These are phyloP conservation scores for Galaxias olidus DNA, from an alignment of 2,797 vertebrate genomes.

Conservation along the genomic window DNA sequence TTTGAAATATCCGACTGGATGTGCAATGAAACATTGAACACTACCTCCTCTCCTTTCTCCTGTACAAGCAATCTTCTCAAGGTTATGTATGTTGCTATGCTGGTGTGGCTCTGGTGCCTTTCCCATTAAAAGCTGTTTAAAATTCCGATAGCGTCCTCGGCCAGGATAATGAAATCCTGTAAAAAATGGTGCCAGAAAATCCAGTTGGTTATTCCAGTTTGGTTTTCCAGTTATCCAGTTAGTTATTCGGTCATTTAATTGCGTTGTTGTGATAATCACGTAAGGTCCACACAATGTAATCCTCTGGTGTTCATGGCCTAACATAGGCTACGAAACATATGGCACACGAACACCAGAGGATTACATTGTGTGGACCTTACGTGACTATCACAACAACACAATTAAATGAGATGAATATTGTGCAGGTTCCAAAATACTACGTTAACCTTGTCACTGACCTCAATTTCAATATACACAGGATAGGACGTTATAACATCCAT, in stretches of 20 bases:
- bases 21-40: too few species aligned
- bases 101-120: not conserved
- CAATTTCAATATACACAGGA: constrained; percentile 14
- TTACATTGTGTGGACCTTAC: not conserved
- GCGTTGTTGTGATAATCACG: too few species aligned
- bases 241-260: too few species aligned
- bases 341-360: not conserved
- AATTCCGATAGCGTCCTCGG: constrained; percentile 32
- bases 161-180: constrained; percentile 12
- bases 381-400: not conserved
- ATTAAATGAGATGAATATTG: not conserved
- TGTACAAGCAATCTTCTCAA: constrained; percentile 7
- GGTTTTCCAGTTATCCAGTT: too few species aligned
- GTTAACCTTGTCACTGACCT: not conserved
- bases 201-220: not conserved
- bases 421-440: too few species aligned
- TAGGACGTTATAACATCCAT: too few species aligned
- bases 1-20: too few species aligned
- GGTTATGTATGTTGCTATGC: constrained; percentile 16
- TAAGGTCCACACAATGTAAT: too few species aligned
- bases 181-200: not conserved
- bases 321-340: too few species aligned
- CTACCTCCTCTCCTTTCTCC: not conserved
- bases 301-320: too few species aligned
- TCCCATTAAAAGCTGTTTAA: constrained; percentile 34